Evolutionary conservation across 2,888 invertebrate genomes (phyloP).

Genomic region (Deilephila elpenor): DNA sequence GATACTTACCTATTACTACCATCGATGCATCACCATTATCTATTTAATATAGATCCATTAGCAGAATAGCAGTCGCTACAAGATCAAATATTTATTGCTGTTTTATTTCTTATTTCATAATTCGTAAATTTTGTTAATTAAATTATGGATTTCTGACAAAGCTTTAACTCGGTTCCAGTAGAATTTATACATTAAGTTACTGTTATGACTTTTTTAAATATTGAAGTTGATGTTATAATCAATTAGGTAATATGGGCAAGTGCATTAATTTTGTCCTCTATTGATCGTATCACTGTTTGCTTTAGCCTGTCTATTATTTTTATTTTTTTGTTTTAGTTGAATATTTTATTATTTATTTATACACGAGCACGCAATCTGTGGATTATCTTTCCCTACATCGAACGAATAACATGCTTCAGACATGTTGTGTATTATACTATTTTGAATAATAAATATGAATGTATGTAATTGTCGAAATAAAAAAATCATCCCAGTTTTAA

Average conservation of each 20-base stretch:
- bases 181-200: constrained; percentile 83
- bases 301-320: constrained; percentile 79
- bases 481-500: constrained; percentile 70
- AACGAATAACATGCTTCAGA: constrained; percentile 63
- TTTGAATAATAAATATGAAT: constrained; percentile 43
- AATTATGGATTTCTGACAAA: constrained; percentile 83
- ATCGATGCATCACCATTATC: constrained; percentile 65
- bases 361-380: constrained; percentile 67
- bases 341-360: constrained; percentile 85
- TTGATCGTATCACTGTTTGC: constrained; percentile 81
- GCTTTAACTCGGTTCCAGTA: constrained; percentile 85
- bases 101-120: constrained; percentile 80
- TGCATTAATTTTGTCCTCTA: constrained; percentile 83
- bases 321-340: constrained; percentile 82
- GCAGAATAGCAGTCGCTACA: constrained; percentile 71
- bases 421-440: constrained; percentile 55
- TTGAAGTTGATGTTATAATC: constrained; percentile 84
- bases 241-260: constrained; percentile 84
- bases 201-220: constrained; percentile 82
- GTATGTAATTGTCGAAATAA: constrained; percentile 55
- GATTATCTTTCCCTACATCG: constrained; percentile 69
- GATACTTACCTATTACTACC: constrained; percentile 58
- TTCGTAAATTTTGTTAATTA: constrained; percentile 83
- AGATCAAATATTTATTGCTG: constrained; percentile 85
- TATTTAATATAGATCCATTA: constrained; percentile 61